Evolutionary conservation across 2,113 vertebrate genomes (phyloP).

Genomic region (Albula glossodonta): DNA sequence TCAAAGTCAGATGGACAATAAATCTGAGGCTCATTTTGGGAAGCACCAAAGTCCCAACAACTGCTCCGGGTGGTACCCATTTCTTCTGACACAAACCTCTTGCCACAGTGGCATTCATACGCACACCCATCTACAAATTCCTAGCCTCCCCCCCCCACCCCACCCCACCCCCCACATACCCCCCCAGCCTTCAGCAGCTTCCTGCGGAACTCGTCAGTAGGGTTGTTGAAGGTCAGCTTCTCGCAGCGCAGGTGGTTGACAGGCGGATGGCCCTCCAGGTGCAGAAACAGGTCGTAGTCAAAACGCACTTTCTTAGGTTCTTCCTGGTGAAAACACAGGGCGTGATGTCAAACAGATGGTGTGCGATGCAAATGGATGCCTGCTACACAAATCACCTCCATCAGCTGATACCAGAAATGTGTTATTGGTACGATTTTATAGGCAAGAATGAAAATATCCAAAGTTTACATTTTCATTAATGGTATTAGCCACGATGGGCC

Average conservation of each 20-base stretch:
- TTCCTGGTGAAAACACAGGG: slow-evolving; percentile 66
- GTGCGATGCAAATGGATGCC: no score
- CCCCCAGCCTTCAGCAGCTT: slow-evolving; percentile 87
- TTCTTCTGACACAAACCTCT: not conserved
- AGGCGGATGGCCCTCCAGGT: slow-evolving; percentile 88
- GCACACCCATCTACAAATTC: not conserved
- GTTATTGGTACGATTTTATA: not conserved
- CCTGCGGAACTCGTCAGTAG: slow-evolving; percentile 85
- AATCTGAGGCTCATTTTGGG: no score
- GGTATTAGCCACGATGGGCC: not conserved
- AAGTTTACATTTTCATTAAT: not conserved
- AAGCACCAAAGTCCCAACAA: no score
- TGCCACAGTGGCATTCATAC: not conserved
- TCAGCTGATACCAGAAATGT: no score
- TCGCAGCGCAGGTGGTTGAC: slow-evolving; percentile 91
- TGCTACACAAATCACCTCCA: no score
- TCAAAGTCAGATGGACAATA: no score
- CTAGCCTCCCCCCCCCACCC: not conserved
- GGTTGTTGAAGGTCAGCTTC: slow-evolving; percentile 90
- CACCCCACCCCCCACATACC: slow-evolving; percentile 60
- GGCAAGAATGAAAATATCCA: not conserved
- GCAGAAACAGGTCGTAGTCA: slow-evolving; percentile 91
- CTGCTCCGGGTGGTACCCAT: not conserved
- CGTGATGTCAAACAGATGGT: not conserved
- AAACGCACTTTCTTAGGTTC: slow-evolving; percentile 90